phyloP scores from a whole-genome alignment of 2,888 invertebrate genomes.

The Chrysomela aeneicollis region DNA sequence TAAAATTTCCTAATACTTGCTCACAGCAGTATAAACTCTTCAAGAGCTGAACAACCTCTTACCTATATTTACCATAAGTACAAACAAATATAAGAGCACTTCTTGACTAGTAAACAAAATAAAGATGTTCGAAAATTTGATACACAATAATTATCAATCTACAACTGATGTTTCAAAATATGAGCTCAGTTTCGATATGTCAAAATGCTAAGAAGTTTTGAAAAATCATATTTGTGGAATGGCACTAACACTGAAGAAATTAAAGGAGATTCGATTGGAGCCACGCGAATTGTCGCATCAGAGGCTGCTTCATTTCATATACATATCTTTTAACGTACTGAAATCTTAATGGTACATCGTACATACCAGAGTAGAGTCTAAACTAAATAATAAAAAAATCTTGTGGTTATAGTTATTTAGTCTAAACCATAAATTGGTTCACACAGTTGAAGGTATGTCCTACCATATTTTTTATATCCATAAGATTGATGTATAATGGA shows the following conservation, averaged over 20 bases:
- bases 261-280: constrained; percentile 16
- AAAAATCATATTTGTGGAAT: constrained; percentile 14
- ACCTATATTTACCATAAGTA: constrained; percentile 11
- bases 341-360: too few relatives aligned
- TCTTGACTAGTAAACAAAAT: constrained; percentile 47
- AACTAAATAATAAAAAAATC: too few relatives aligned
- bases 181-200: not conserved
- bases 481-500: too few relatives aligned
- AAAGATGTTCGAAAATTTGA: constrained; percentile 5
- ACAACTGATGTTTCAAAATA: constrained; percentile 6
- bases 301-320: not conserved
- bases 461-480: too few relatives aligned
- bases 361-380: too few relatives aligned
- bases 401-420: too few relatives aligned
- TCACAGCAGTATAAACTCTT: not conserved
- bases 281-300: not conserved
- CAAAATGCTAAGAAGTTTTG: not conserved
- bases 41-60: not conserved
- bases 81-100: constrained; percentile 37
- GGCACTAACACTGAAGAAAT: constrained; percentile 9
- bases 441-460: too few relatives aligned
- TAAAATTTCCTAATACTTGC: constrained; percentile 6
- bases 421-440: too few relatives aligned
- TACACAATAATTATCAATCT: constrained; percentile 2
- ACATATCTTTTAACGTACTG: too few relatives aligned